phyloP scores from a whole-genome alignment of 2,888 invertebrate genomes.

The Myopa tessellatipennis region DNA sequence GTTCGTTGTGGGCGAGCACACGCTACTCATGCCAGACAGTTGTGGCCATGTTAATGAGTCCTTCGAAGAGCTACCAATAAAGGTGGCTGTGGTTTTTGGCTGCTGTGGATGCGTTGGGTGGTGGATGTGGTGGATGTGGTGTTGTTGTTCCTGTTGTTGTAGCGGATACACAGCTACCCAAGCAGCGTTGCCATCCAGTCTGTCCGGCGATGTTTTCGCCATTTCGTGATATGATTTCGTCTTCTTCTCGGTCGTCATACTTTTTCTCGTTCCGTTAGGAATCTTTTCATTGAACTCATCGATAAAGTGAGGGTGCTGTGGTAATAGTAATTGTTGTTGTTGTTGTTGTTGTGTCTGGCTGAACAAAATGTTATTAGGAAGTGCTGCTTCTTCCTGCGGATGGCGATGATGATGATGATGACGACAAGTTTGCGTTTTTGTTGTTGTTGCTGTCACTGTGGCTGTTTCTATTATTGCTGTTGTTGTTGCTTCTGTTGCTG shows the following conservation, averaged over 20 bases:
- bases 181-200: not conserved
- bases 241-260: conserved; percentile 6
- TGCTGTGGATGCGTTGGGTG: conserved; percentile 31
- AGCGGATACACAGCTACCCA: not conserved
- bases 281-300: conserved; percentile 24
- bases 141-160: conserved; percentile 41
- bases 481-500: conserved; percentile 40
- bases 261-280: conserved; percentile 20
- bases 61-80: not conserved
- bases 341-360: conserved; percentile 37
- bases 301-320: conserved; percentile 14
- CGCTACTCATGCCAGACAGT: conserved; percentile 22
- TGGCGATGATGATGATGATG: conserved; percentile 11
- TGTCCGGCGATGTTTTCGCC: not conserved
- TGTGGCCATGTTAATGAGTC: conserved; percentile 41
- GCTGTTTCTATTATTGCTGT: conserved; percentile 42
- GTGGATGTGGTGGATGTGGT: conserved; percentile 46
- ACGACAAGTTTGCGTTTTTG: conserved; percentile 16
- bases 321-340: conserved; percentile 21
- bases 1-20: conserved; percentile 21
- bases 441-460: conserved; percentile 46
- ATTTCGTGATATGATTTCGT: conserved; percentile 14
- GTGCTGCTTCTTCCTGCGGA: not conserved
- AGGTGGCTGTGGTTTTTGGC: not conserved
- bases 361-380: not conserved